Conservation (phyloP, 2,888 invertebrate species). For the Amphipyra berbera region DNA sequence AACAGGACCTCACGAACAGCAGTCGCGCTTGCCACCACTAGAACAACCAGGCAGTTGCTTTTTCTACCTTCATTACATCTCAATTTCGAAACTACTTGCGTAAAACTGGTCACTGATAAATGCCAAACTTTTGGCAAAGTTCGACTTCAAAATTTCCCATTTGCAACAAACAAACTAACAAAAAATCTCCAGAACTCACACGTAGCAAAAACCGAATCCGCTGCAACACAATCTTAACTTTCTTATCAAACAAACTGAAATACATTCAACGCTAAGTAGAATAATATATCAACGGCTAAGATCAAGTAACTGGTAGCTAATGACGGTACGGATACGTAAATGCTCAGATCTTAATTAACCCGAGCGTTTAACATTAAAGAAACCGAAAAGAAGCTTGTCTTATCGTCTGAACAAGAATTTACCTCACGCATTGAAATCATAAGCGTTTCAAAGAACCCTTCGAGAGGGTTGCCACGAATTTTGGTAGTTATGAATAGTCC, state of each 20-base stretch:
- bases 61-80: too few species aligned
- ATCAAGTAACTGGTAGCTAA: slow-evolving; percentile 60
- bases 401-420: slow-evolving; percentile 72
- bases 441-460: slow-evolving; percentile 86
- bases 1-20: too few species aligned
- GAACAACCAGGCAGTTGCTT: too few species aligned
- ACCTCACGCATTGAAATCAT: slow-evolving; percentile 88
- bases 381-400: slow-evolving; percentile 60
- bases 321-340: slow-evolving; percentile 55
- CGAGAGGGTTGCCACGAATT: slow-evolving; percentile 49
- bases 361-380: slow-evolving; percentile 72
- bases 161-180: neutral
- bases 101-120: too few species aligned
- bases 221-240: slow-evolving; percentile 28
- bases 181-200: slow-evolving; percentile 41
- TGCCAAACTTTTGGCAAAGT: too few species aligned
- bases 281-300: slow-evolving; percentile 50
- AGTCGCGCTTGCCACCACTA: too few species aligned
- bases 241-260: slow-evolving; percentile 37
- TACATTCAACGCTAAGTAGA: slow-evolving; percentile 38
- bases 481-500: slow-evolving; percentile 16
- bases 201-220: slow-evolving; percentile 46
- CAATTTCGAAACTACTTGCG: too few species aligned
- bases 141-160: too few species aligned
- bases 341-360: slow-evolving; percentile 84